Conservation (phyloP, 2,113 vertebrate genomes). For the Lepus timidus region DNA sequence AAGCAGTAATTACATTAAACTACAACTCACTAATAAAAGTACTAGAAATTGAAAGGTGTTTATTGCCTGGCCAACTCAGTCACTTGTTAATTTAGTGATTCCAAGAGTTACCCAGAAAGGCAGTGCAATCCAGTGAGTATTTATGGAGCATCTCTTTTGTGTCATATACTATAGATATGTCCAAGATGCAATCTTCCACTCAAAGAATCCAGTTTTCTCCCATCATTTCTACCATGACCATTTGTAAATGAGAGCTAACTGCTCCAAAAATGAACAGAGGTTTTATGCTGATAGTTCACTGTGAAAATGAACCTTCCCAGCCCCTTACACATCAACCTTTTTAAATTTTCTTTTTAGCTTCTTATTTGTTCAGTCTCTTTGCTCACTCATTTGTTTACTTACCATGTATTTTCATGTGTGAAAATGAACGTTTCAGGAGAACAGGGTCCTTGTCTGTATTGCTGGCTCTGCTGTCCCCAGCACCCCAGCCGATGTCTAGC, state of each 20-base stretch:
- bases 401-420: not conserved
- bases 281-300: not conserved
- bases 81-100: not conserved
- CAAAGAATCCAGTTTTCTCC: not conserved
- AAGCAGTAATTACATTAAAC: conserved; percentile 19
- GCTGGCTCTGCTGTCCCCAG: not conserved
- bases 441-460: not conserved
- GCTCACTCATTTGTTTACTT: not conserved
- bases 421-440: not conserved
- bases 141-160: not conserved
- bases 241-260: not conserved
- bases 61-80: not conserved
- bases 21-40: not conserved
- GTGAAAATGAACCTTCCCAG: not conserved
- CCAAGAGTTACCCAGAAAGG: not conserved
- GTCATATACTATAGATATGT: not conserved
- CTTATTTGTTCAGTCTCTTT: not conserved
- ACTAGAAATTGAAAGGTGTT: not conserved
- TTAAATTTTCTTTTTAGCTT: not conserved
- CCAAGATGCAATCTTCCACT: not conserved
- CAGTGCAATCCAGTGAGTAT: not conserved
- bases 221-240: not conserved
- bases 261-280: not conserved
- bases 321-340: not conserved
- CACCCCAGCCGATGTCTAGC: not conserved